Evolutionary conservation across 2,113 vertebrate species (phyloP), one percentile per base, ranked within the genome.

Genomic region (Leptobrachium leishanense): DNA sequence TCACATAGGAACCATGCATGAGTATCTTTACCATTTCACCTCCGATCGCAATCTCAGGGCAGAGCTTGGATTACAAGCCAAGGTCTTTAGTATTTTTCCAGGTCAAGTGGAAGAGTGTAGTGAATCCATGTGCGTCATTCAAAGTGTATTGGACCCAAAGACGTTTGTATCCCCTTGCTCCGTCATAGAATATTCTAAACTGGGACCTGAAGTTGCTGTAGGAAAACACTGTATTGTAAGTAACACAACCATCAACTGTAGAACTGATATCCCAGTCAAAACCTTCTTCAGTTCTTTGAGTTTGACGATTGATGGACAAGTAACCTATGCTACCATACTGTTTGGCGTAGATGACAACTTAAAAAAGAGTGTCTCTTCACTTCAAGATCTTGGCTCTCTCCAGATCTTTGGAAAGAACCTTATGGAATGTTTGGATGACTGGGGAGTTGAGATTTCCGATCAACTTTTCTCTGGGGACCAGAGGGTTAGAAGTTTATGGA

Each of bases 21-120:
- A 99, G 77, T 98, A 96, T 78, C 88, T 98, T 73, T 92, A 92
- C 81, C 95, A 99, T 86, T 92, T 97, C 12, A 88, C 95, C 0
- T 82, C 89, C 7, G 88, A 94, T 3, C 87, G 75, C 62, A 84
- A 65, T 3, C 91, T 98, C 82, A 92, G 86, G 59, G 85, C 75
- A 0, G 93, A 98, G 83, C 92, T 99, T 4, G 87, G 83, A 41
- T 89, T 99, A 11, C 84, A 91, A 20, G 73, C 93, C 0, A 84
- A 89, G 72, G 90, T 94, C 68, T 96, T 93, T 70, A 97, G 95
- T 59, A 42, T 87, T 13, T 77, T 74, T 12, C 8, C 87, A 6
- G 78, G 15, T n/a, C 44, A 74, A 2, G 55, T 75, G 2, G n/a
- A 75, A 0, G 5, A 44, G 2, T 9, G 1, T 10, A 82, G 0